These are phyloP conservation scores for Lepus townsendii DNA, from an alignment of 2,797 vertebrate species.

Conservation along the genomic window DNA sequence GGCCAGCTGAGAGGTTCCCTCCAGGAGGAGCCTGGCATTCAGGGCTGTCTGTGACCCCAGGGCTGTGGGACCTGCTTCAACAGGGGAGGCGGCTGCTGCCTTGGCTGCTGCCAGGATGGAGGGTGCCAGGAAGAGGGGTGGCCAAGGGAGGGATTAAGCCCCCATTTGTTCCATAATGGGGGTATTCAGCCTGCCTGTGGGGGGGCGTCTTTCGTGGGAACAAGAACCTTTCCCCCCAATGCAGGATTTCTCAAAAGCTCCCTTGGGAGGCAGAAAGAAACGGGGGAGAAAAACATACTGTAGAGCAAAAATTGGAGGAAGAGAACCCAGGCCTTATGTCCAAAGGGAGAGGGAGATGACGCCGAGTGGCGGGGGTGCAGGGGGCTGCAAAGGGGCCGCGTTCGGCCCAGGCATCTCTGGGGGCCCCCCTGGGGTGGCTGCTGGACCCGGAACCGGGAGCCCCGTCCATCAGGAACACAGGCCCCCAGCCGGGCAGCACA, in stretches of 20 bases:
- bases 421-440: background rate
- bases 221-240: constrained; percentile 24
- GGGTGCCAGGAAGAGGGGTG: background rate
- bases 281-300: constrained; percentile 21
- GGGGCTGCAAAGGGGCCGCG: background rate
- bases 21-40: background rate
- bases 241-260: constrained; percentile 63
- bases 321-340: constrained; percentile 30
- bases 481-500: constrained; percentile 32
- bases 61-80: background rate
- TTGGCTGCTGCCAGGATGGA: constrained; percentile 12
- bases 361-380: constrained; percentile 30
- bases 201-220: constrained; percentile 58
- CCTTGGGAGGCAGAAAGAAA: constrained; percentile 55
- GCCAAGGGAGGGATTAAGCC: constrained; percentile 48
- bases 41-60: background rate
- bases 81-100: background rate
- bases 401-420: background rate
- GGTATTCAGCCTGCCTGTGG: constrained; percentile 70
- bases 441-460: background rate
- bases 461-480: constrained; percentile 34
- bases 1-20: background rate
- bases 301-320: constrained; percentile 17
- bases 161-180: constrained; percentile 62
- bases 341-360: background rate